Percentiles rank a stretch among this genome's conserved stretches.
These are phyloP conservation scores for Onychomys torridus DNA, from an alignment of 2,797 vertebrate species.

Conservation along the genomic window DNA sequence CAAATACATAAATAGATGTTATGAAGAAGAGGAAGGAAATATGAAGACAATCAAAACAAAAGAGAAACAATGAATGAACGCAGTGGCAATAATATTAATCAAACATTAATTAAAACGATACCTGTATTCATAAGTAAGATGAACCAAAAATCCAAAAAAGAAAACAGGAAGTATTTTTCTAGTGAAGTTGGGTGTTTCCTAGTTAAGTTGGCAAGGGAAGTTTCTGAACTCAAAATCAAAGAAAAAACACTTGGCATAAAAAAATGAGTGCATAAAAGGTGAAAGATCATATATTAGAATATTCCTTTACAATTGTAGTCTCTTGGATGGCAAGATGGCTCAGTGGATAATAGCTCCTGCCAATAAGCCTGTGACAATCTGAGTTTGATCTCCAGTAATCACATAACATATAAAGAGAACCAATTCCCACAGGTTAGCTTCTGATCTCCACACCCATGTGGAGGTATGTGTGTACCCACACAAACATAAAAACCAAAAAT, in stretches of 20 bases:
- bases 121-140: neutral
- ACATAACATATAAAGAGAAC: neutral
- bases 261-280: conserved; percentile 40
- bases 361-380: neutral
- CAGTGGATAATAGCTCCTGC: neutral
- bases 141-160: neutral
- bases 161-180: neutral
- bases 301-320: neutral
- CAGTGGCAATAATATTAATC: neutral
- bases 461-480: neutral
- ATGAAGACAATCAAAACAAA: neutral
- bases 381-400: neutral
- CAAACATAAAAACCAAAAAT: neutral
- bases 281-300: neutral
- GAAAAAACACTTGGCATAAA: conserved; percentile 25
- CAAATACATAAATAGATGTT: neutral
- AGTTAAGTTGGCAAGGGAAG: neutral
- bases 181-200: neutral
- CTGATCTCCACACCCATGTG: neutral
- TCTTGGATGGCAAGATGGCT: neutral
- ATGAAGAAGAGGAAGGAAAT: neutral
- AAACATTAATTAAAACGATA: neutral
- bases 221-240: conserved; percentile 36
- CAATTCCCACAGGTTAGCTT: neutral
- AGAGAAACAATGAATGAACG: neutral